A percentile compares a stretch with the other conserved stretches of the same genome.
Evolutionary conservation across 2,888 invertebrate species (phyloP).

Genomic region (Drosophila mercatorum): DNA sequence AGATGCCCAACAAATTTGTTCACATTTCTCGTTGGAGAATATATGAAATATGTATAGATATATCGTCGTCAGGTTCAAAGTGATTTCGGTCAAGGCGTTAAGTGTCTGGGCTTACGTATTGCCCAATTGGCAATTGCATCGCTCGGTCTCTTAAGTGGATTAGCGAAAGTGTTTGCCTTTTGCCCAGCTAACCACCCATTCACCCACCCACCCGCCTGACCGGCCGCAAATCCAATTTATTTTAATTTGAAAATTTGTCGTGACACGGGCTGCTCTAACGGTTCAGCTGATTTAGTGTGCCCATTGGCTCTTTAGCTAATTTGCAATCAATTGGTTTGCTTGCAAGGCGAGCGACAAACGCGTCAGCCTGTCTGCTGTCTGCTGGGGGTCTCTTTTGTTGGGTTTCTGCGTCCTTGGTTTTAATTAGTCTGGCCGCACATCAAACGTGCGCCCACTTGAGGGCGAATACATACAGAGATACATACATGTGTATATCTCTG

Average conservation of each 20-base stretch:
- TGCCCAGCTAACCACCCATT: background rate
- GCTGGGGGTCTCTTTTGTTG: conserved; percentile 74
- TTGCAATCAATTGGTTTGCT: conserved; percentile 70
- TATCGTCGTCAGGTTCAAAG: conserved; percentile 55
- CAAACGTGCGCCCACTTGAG: conserved; percentile 50
- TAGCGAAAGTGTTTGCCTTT: conserved; percentile 69
- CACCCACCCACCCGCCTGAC: background rate
- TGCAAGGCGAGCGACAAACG: conserved; percentile 56
- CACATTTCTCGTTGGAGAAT: conserved; percentile 19
- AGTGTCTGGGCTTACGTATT: conserved; percentile 32
- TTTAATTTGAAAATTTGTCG: conserved; percentile 56
- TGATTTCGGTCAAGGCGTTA: conserved; percentile 65
- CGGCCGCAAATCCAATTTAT: conserved; percentile 69
- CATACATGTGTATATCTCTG: background rate
- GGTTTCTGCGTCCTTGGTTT: conserved; percentile 75
- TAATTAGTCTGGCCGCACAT: conserved; percentile 64
- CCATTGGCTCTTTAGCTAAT: conserved; percentile 69
- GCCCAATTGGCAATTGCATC: conserved; percentile 37
- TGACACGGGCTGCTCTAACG: conserved; percentile 18
- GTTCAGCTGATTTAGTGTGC: conserved; percentile 65
- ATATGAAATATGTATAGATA: conserved; percentile 3
- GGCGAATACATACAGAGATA: conserved; percentile 12
- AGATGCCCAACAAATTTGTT: conserved; percentile 34
- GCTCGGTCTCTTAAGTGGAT: conserved; percentile 64
- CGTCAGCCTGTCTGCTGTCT: conserved; percentile 70